These are phyloP conservation scores for Ceramica pisi DNA, from an alignment of 2,888 invertebrate species.

Conservation along the genomic window DNA sequence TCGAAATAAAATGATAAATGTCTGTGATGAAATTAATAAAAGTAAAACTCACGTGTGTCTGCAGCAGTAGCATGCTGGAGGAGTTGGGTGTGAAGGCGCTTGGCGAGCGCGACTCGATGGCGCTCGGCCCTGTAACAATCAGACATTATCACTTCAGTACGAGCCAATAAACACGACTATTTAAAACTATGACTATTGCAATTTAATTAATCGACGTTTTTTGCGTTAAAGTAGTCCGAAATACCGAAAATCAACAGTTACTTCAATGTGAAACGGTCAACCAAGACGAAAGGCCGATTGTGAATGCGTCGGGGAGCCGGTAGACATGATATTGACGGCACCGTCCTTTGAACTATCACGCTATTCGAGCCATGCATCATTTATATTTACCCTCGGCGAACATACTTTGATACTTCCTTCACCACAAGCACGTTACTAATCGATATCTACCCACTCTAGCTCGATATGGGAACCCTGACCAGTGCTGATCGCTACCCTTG, in stretches of 20 bases:
- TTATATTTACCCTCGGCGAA: slow-evolving; percentile 91
- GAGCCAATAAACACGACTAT: slow-evolving; percentile 22
- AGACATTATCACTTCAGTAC: slow-evolving; percentile 70
- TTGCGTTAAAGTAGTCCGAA: slow-evolving; percentile 18
- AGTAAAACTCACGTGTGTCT: slow-evolving; percentile 94
- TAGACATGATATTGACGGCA: slow-evolving; percentile 80
- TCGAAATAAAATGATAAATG: neutral
- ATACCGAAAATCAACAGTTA: slow-evolving; percentile 38
- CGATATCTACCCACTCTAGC: slow-evolving; percentile 79
- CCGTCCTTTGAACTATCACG: slow-evolving; percentile 91
- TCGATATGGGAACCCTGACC: slow-evolving; percentile 68
- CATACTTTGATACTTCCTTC: slow-evolving; percentile 90
- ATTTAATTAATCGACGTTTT: slow-evolving; percentile 10
- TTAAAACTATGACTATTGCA: neutral
- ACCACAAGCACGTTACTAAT: slow-evolving; percentile 84
- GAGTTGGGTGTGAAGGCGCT: slow-evolving; percentile 90
- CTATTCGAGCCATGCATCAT: slow-evolving; percentile 91
- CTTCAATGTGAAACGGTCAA: slow-evolving; percentile 55
- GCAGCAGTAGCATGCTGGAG: slow-evolving; percentile 98
- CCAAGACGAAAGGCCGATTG: slow-evolving; percentile 72
- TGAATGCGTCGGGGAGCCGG: slow-evolving; percentile 78
- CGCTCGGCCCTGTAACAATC: slow-evolving; percentile 90
- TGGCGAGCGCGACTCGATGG: slow-evolving; percentile 90
- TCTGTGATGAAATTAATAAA: neutral
- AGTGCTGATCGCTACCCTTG: slow-evolving; percentile 78